phyloP scores from a whole-genome alignment of 2,888 invertebrate genomes.

The Bellardia bayeri region DNA sequence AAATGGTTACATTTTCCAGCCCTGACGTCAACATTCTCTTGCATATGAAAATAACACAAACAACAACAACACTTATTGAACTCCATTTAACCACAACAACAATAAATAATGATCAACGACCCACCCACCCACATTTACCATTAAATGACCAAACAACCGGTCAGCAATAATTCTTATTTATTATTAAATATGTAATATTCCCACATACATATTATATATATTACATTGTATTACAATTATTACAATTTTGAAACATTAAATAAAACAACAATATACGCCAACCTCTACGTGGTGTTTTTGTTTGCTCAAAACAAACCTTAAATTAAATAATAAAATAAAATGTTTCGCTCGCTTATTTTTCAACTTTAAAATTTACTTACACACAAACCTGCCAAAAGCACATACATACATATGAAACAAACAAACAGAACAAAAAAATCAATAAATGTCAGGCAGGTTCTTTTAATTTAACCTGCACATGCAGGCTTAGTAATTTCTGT shows the following conservation, averaged over 20 bases:
- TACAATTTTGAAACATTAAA: not conserved
- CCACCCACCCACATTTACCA: not conserved
- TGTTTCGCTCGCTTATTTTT: not conserved
- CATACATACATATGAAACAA: not conserved
- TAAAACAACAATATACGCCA: not conserved
- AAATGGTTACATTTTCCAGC: too few relatives aligned
- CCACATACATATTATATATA: too few relatives aligned
- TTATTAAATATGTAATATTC: conserved; percentile 3
- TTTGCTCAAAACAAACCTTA: not conserved
- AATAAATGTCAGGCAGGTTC: conserved; percentile 33
- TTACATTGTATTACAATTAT: too few relatives aligned
- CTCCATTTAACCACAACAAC: not conserved
- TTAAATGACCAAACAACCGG: not conserved
- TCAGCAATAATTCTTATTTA: not conserved
- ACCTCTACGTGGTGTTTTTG: not conserved
- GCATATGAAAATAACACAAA: not conserved
- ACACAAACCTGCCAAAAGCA: conserved; percentile 5
- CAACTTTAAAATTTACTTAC: conserved; percentile 36
- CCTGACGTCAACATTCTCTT: not conserved
- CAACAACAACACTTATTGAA: not conserved
- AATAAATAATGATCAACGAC: not conserved
- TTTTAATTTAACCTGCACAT: conserved; percentile 52
- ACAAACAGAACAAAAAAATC: conserved; percentile 31
- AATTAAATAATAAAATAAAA: not conserved
- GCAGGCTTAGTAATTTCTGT: conserved; percentile 30